These are phyloP conservation scores for Lagopus muta DNA, from an alignment of 2,113 vertebrate genomes.

Conservation along the genomic window DNA sequence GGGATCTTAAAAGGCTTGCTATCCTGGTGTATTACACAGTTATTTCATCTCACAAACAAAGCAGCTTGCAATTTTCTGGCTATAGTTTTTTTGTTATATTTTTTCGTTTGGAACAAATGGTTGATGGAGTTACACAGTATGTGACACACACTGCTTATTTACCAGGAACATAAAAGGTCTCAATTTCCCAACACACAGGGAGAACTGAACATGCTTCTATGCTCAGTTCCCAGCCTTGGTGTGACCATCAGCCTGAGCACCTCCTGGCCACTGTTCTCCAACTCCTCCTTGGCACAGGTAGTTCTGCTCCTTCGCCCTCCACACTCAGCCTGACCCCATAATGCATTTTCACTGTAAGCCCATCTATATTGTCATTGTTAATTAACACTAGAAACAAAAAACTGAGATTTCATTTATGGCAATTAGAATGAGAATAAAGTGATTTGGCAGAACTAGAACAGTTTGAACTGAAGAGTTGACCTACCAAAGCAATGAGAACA, in stretches of 20 bases:
- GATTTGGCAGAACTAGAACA: slow-evolving; percentile 30
- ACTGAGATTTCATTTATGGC: background rate
- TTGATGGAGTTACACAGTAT: slow-evolving; percentile 30
- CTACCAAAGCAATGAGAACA: background rate
- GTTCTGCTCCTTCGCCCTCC: background rate
- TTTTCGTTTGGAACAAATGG: slow-evolving; percentile 16
- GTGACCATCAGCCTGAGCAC: background rate
- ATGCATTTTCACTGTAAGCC: background rate
- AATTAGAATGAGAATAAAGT: slow-evolving; percentile 18
- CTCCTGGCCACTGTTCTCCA: background rate
- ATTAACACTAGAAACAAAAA: background rate
- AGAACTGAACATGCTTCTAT: slow-evolving; percentile 9
- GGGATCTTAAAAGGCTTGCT: background rate
- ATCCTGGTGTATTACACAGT: background rate
- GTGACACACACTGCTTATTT: slow-evolving; percentile 17
- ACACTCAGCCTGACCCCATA: background rate
- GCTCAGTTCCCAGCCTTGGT: background rate
- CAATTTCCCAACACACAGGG: slow-evolving; percentile 1
- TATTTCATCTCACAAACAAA: slow-evolving; percentile 5
- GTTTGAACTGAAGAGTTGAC: background rate
- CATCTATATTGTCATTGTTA: background rate
- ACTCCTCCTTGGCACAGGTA: background rate
- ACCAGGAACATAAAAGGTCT: slow-evolving; percentile 20
- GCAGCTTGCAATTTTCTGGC: background rate
- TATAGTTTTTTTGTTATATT: background rate